Base-by-base conservation (phyloP, 2,797 vertebrate genomes). In the Mus caroli region DNA sequence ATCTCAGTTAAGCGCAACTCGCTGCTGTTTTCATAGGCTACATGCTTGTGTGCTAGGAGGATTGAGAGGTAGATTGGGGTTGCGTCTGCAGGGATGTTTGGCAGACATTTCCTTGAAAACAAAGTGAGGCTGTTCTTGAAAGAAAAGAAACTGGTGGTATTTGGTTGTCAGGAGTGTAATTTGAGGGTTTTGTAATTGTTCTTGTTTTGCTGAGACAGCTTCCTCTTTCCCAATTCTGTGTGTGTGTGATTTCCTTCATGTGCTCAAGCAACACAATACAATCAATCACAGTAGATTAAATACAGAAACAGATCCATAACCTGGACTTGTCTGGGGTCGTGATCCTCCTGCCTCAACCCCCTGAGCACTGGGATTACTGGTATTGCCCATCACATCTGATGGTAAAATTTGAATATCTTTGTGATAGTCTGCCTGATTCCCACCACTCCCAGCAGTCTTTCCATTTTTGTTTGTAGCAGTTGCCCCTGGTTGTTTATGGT, bases 81-180 rank as follows among this genome's bases (percentile, higher is more conserved):
- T 95, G n/a, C 43, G 86, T 60, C 26, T 28, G 37, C 17, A 79
- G 52, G 69, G 50, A n/a, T 67, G 52, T 56, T 86, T 84, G 76
- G 82, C 60, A 86, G 69, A 54, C 15, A 87, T 87, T 88, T 94
- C 69, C 71, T 88, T 90, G 88, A 83, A 96, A 85, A 94, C 92
- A 91, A 37, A 77, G n/a, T 24, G 15, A 93, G 13, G 43, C 64
- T 82, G 71, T 88, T 17, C 79, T 96, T 96, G n/a, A 87, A 79
- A 91, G 43, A 56, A 90, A 96, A 3, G 43, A 56, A 56, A 69
- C 34, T 9, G 1, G 37, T 12, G 60, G 60, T 89, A 62, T 34
- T 90, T 92, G 91, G 78, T 95, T 91, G 64, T 24, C 31, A 37
- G 5, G 67, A 54, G 37, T 90, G 46, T 75, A 92, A 75, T 78